Evolutionary conservation across 2,888 invertebrate species (phyloP), one percentile per base, ranked within the genome.

Genomic region (Ametastegia equiseti): DNA sequence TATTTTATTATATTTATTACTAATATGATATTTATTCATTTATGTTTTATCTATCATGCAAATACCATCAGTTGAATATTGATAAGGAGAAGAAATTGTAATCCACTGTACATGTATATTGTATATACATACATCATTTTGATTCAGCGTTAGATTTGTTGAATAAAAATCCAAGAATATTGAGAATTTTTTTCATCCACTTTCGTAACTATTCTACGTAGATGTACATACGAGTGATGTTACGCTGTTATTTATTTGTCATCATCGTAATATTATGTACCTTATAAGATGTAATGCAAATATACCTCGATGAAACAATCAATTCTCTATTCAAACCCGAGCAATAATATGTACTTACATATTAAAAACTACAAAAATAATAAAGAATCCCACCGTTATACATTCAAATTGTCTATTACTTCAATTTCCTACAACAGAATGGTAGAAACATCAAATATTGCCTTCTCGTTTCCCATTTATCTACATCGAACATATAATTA

Each of bases 231-330:
- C n/a, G n/a, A n/a, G n/a, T 36, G 9, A 30, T 71, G 42, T 47
- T 71, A 15, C 13, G 19, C 9, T 27, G 47, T 71, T 19, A 39
- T 54, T 23, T 19, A 71, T 30, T 71, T 47, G 47, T 45, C 27
- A 71, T 71, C 47, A 47, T 71, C n/a, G n/a, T n/a, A n/a, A n/a
- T n/a, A n/a, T n/a, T n/a, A n/a, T 45, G 71, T 71, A 69, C 69
- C 69, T 69, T 45, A 69, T 69, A 47, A 71, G 15, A 71, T 71
- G 45, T 71, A 71, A 71, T 45, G 30, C n/a, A 45, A 47, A 54
- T 23, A 50, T 7, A 23, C 19, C 7, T n/a, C 19, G 19, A 54
- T 23, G 1, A 54, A 54, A 54, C 2, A 54, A 19, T 23, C 7
- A 23, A 23, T 54, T 54, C n/a, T 54, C 23, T 23, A 47, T 30